Conservation (phyloP, 2,888 invertebrate genomes). For the Falcaria lacertinaria region DNA sequence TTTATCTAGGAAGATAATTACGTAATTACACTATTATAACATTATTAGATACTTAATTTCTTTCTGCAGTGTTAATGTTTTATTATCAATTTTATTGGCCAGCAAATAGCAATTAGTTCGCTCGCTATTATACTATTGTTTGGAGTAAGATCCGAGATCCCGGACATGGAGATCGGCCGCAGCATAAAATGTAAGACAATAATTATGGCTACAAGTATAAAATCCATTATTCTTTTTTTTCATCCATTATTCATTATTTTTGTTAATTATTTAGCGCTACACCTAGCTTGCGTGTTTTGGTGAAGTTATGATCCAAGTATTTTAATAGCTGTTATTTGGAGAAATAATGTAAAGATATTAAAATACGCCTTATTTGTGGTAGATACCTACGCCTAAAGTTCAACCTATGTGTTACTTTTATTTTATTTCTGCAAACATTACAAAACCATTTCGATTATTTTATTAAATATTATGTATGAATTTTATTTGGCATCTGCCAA, state of each 20-base stretch:
- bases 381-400: constrained; percentile 29
- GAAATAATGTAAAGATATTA: constrained; percentile 22
- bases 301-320: constrained; percentile 35
- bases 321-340: constrained; percentile 27
- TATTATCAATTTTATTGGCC: neutral
- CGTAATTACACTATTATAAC: neutral
- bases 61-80: neutral
- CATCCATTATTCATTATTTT: constrained; percentile 68
- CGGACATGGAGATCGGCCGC: constrained; percentile 31
- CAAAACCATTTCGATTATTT: constrained; percentile 4
- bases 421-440: constrained; percentile 10
- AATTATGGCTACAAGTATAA: constrained; percentile 42
- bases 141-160: constrained; percentile 10
- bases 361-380: constrained; percentile 7
- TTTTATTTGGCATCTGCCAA: too few species aligned
- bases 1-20: neutral
- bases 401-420: constrained; percentile 19
- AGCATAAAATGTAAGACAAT: constrained; percentile 38
- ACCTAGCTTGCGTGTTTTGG: constrained; percentile 60
- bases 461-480: too few species aligned
- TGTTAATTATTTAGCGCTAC: constrained; percentile 57
- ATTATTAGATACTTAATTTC: neutral
- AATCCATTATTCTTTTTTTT: constrained; percentile 66
- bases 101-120: too few species aligned
- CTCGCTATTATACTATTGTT: too few species aligned